phyloP scores from a whole-genome alignment of 2,113 vertebrate species.

The Cromileptes altivelis region DNA sequence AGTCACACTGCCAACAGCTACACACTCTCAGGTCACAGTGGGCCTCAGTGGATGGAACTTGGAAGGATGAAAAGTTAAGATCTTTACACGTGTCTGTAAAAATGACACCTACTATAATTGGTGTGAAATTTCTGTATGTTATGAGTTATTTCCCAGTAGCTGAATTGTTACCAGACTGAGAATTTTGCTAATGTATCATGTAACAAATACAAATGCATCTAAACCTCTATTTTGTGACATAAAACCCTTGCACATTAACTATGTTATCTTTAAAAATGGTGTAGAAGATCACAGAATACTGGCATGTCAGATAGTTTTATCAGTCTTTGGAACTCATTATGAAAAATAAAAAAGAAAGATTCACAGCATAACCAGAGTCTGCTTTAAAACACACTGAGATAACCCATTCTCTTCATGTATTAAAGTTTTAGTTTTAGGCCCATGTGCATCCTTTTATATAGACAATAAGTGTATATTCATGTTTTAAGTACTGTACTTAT shows the following conservation, averaged over 20 bases:
- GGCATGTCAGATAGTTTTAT: background rate
- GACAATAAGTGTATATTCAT: no score
- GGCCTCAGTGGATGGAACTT: background rate
- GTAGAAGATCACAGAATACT: background rate
- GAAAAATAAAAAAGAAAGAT: conserved; percentile 14
- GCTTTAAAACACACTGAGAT: background rate
- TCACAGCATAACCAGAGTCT: background rate
- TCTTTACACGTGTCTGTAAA: background rate
- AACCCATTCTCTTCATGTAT: background rate
- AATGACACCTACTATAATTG: background rate
- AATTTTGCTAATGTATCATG: background rate
- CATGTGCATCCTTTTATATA: no score
- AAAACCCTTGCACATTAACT: background rate
- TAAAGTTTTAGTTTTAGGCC: no score
- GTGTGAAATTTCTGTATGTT: no score
- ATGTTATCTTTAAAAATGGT: background rate
- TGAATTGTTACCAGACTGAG: background rate
- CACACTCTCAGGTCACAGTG: background rate
- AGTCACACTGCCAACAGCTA: conserved; percentile 54
- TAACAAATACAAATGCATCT: no score
- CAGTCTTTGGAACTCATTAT: background rate
- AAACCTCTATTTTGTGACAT: background rate
- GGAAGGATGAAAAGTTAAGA: background rate
- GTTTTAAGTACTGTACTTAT: no score
- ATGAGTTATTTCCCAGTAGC: background rate